Evolutionary conservation across 2,888 invertebrate genomes (phyloP).

Genomic region (Nephrotoma guestfalica): DNA sequence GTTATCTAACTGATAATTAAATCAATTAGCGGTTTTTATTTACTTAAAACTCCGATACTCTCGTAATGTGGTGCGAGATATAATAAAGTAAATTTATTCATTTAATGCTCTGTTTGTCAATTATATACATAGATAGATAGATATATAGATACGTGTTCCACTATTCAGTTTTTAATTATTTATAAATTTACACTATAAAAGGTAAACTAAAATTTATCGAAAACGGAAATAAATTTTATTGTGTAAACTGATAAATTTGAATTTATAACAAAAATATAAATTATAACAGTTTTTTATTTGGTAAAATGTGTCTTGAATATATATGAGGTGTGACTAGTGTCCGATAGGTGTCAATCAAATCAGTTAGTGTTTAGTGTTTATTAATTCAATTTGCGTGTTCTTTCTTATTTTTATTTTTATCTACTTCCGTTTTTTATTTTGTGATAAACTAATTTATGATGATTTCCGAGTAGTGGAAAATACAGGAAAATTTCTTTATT

Average conservation of each 20-base stretch:
- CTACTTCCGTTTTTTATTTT: neutral
- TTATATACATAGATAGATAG: neutral
- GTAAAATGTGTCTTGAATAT: neutral
- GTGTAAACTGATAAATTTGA: neutral
- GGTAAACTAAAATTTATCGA: neutral
- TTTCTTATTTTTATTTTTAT: neutral
- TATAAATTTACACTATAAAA: neutral
- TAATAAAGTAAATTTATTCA: neutral
- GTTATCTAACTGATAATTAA: neutral
- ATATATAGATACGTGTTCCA: neutral
- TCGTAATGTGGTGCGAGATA: neutral
- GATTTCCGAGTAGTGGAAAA: neutral
- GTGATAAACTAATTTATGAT: neutral
- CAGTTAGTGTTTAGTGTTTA: neutral
- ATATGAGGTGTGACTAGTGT: neutral
- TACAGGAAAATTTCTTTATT: neutral
- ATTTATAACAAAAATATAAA: neutral
- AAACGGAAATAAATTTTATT: neutral
- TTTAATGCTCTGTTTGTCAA: neutral
- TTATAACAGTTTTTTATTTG: neutral
- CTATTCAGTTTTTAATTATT: neutral
- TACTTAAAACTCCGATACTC: neutral
- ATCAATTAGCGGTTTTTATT: neutral
- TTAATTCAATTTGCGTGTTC: neutral
- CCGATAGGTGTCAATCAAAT: neutral